phyloP scores from a whole-genome alignment of 2,888 invertebrate species.

The Limulus polyphemus region DNA sequence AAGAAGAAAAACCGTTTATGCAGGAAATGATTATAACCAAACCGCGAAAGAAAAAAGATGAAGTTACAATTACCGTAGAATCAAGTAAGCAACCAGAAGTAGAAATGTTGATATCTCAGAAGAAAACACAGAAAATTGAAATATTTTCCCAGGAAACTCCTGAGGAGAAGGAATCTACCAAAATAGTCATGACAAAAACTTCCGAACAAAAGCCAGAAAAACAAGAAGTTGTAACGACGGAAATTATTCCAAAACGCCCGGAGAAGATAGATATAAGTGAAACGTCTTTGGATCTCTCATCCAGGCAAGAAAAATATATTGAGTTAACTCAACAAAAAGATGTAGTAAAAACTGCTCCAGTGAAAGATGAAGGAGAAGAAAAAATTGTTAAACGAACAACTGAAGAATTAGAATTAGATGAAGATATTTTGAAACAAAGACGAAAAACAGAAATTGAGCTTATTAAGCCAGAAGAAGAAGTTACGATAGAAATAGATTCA shows the following conservation, averaged over 20 bases:
- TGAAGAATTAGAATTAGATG: no score
- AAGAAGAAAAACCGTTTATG: background rate
- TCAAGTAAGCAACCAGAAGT: slow-evolving; percentile 5
- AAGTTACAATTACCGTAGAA: slow-evolving; percentile 3
- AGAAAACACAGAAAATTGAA: slow-evolving; percentile 3
- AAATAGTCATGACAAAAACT: background rate
- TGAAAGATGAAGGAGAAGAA: no score
- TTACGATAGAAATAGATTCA: no score
- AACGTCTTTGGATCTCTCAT: no score
- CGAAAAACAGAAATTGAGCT: no score
- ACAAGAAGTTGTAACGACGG: slow-evolving; percentile 1
- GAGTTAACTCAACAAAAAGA: no score
- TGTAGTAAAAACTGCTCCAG: no score
- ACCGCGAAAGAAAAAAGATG: background rate
- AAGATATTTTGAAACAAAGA: no score
- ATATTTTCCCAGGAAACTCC: background rate
- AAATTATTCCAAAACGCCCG: slow-evolving; percentile 6
- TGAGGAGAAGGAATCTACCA: background rate
- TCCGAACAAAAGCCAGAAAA: slow-evolving; percentile 2
- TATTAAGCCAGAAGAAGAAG: no score
- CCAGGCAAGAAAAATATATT: no score
- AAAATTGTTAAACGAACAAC: no score
- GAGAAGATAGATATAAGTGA: background rate
- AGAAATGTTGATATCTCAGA: background rate
- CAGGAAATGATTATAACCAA: background rate